Conservation (phyloP, 2,797 vertebrate species). For the Micrastur ruficollis region DNA sequence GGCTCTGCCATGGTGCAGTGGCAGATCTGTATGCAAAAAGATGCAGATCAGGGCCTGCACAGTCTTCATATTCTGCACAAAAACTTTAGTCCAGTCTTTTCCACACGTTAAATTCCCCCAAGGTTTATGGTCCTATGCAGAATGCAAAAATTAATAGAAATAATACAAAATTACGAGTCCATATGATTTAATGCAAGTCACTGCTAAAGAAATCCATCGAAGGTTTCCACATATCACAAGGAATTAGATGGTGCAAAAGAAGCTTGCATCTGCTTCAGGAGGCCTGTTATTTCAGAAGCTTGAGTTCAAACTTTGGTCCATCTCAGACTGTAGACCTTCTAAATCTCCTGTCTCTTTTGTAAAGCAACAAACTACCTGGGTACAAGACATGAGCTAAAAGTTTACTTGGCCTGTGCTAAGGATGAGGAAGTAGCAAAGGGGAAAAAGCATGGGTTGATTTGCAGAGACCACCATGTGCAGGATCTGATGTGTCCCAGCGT, state of each 20-base stretch:
- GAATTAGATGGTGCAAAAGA: not conserved
- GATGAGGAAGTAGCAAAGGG: not conserved
- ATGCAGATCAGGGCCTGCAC: not conserved
- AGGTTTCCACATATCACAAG: accelerated
- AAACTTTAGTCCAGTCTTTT: not conserved
- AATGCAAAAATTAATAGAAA: not conserved
- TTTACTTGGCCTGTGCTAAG: not conserved
- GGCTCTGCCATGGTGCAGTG: not conserved
- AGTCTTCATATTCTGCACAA: not conserved
- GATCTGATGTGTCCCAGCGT: accelerated
- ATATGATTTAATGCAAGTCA: not conserved
- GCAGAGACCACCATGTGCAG: accelerated
- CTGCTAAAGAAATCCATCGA: not conserved
- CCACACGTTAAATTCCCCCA: accelerated
- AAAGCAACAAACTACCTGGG: not conserved
- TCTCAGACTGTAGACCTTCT: not conserved
- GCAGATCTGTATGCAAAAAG: not conserved
- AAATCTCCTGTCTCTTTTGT: not conserved
- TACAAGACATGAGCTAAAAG: not conserved
- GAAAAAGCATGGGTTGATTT: accelerated
- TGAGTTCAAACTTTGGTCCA: not conserved
- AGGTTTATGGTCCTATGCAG: not conserved
- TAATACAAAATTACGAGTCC: not conserved
- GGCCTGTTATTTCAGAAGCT: not conserved
- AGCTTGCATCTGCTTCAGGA: not conserved